Percentiles rank a stretch among this genome's conserved stretches.
Conservation (phyloP, 2,888 invertebrate species). For the Amphimallon solstitiale region DNA sequence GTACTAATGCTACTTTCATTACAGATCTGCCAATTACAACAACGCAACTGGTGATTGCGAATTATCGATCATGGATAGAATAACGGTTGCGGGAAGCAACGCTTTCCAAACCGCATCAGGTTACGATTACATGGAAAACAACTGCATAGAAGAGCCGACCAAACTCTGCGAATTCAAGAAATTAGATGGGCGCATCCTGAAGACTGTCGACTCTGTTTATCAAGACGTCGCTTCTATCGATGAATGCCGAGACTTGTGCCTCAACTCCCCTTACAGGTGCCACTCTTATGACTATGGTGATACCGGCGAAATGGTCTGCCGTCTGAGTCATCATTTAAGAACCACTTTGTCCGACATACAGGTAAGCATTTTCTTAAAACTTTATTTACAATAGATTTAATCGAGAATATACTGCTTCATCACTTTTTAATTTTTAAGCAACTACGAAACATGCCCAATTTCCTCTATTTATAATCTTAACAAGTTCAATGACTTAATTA, state of each 20-base stretch:
- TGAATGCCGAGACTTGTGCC: conserved; percentile 88
- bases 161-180: conserved; percentile 95
- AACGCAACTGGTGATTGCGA: conserved; percentile 87
- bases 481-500: too few relatives aligned
- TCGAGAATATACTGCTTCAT: too few relatives aligned
- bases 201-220: conserved; percentile 93
- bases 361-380: conserved; percentile 63
- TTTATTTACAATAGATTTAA: too few relatives aligned
- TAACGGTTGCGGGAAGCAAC: conserved; percentile 85
- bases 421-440: too few relatives aligned
- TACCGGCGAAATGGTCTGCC: conserved; percentile 92
- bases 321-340: conserved; percentile 90
- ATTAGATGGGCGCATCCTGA: conserved; percentile 84
- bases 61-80: conserved; percentile 90
- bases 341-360: conserved; percentile 89
- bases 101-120: conserved; percentile 70
- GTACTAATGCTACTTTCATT: too few relatives aligned
- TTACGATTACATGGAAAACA: conserved; percentile 89
- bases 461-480: too few relatives aligned
- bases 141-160: conserved; percentile 93
- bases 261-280: conserved; percentile 90
- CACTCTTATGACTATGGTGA: conserved; percentile 95
- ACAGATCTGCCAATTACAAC: conserved; percentile 91
- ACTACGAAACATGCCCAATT: too few relatives aligned
- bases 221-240: conserved; percentile 88